These are phyloP conservation scores for Halcyon chelicuti DNA, from an alignment of 2,797 vertebrate species.

Conservation along the genomic window DNA sequence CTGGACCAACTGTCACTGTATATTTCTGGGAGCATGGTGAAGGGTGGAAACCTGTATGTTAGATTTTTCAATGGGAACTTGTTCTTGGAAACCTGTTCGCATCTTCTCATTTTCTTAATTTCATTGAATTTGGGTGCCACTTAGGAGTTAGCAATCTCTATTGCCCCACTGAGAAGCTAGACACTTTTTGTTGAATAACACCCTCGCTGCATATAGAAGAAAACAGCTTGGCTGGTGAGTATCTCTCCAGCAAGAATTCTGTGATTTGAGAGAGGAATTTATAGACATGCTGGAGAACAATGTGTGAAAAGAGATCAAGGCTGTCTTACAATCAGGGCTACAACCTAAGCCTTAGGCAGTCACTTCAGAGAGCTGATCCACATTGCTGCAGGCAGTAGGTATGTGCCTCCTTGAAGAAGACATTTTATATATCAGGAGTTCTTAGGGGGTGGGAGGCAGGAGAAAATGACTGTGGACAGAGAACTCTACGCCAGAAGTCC, in stretches of 20 bases:
- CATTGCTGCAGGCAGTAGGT: neutral
- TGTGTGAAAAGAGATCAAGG: neutral
- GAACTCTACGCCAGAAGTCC: neutral
- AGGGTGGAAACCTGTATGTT: neutral
- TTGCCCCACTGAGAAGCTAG: neutral
- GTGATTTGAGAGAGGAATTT: neutral
- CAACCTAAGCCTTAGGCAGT: neutral
- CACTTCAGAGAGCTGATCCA: neutral
- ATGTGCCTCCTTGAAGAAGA: neutral
- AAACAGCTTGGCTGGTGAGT: neutral
- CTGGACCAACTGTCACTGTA: neutral
- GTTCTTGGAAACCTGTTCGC: neutral
- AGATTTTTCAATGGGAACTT: neutral
- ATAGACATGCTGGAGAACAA: neutral
- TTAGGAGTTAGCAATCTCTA: neutral
- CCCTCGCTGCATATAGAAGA: neutral
- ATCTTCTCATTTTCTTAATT: neutral
- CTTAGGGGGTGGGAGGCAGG: accelerated
- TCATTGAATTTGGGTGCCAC: neutral
- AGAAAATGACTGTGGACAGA: neutral
- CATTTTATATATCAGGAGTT: neutral
- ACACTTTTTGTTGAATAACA: neutral
- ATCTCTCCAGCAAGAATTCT: neutral
- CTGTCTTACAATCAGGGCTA: neutral
- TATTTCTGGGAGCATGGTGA: neutral